These are phyloP conservation scores for Odobenus rosmarus DNA, from an alignment of 2,113 vertebrate genomes.

Conservation along the genomic window DNA sequence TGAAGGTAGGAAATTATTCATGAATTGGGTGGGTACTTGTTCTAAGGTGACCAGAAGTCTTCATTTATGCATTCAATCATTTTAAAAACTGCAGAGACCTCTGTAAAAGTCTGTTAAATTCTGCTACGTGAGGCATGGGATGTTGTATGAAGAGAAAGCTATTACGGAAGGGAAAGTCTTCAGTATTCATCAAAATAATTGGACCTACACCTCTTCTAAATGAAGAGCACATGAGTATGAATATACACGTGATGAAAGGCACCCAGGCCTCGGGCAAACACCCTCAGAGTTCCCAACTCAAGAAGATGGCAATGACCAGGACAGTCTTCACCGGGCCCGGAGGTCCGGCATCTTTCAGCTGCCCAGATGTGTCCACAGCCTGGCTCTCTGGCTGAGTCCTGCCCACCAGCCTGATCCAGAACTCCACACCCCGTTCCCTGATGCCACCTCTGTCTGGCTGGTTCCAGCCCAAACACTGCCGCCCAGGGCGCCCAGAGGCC, in stretches of 20 bases:
- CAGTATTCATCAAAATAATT: conserved; percentile 13
- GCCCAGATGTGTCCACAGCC: rapidly evolving
- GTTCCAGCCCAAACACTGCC: background rate
- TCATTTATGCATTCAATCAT: background rate
- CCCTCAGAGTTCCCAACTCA: background rate
- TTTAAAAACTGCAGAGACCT: background rate
- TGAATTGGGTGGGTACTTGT: too few relatives aligned
- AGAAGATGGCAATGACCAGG: background rate
- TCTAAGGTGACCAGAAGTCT: conserved; percentile 16
- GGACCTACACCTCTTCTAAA: background rate
- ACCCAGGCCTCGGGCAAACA: background rate
- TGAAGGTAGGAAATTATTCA: background rate
- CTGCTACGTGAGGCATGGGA: background rate
- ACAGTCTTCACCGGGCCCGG: rapidly evolving
- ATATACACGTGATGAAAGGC: background rate
- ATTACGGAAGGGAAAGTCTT: background rate
- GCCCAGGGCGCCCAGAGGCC: background rate
- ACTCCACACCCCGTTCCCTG: background rate
- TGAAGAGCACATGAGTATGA: background rate
- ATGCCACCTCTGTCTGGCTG: background rate
- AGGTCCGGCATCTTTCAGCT: background rate
- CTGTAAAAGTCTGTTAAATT: background rate
- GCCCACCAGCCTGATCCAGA: rapidly evolving
- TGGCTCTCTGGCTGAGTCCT: background rate
- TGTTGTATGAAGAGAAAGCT: background rate